Evolutionary conservation across 2,888 invertebrate species (phyloP).

Genomic region (Hyles lineata): DNA sequence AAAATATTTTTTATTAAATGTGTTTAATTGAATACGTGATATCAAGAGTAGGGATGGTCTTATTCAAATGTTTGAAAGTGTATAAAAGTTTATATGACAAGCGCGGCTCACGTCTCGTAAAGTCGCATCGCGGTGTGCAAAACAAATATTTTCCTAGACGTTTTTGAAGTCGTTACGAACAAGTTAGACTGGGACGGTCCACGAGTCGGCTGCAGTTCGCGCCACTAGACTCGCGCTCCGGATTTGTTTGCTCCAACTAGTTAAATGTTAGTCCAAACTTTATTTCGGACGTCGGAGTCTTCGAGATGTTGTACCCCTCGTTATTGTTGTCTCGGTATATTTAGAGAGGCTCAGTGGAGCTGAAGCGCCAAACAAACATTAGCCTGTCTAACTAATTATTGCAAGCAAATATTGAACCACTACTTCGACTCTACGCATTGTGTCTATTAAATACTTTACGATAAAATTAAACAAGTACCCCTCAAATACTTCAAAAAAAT

Average conservation of each 20-base stretch:
- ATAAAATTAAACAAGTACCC: conserved; percentile 16
- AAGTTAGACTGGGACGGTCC: conserved; percentile 55
- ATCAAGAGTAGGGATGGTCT: background rate
- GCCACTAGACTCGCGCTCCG: conserved; percentile 69
- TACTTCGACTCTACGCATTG: background rate
- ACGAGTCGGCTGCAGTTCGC: conserved; percentile 60
- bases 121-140: conserved; percentile 46
- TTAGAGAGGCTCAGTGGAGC: conserved; percentile 47
- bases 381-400: background rate
- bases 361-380: conserved; percentile 42
- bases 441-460: background rate
- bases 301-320: conserved; percentile 66
- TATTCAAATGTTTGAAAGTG: conserved; percentile 19
- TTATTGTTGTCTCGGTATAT: conserved; percentile 71
- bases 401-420: background rate
- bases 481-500: background rate
- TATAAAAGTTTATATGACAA: conserved; percentile 27
- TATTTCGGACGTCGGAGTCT: conserved; percentile 71
- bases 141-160: conserved; percentile 62
- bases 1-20: background rate
- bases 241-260: conserved; percentile 80
- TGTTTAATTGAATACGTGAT: background rate
- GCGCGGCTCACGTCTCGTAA: conserved; percentile 39
- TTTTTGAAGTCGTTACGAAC: conserved; percentile 63
- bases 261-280: conserved; percentile 80